These are phyloP conservation scores for Otocyon megalotis DNA, from an alignment of 2,113 vertebrate genomes.

Conservation along the genomic window DNA sequence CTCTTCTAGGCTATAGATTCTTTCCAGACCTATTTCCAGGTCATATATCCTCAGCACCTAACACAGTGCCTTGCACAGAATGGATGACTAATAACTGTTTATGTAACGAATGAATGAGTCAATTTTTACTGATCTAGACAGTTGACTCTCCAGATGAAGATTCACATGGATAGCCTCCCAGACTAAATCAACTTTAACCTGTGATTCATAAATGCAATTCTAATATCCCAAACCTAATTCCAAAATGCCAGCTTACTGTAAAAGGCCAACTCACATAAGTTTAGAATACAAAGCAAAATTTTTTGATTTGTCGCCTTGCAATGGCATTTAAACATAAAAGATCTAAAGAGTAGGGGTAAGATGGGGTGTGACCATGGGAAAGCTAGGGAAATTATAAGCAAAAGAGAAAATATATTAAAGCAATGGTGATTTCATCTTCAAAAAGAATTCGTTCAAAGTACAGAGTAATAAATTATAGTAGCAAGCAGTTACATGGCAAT, in stretches of 20 bases:
- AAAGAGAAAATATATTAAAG: not conserved
- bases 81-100: not conserved
- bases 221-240: slow-evolving; percentile 52
- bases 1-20: not conserved
- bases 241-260: not conserved
- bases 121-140: not conserved
- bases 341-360: not conserved
- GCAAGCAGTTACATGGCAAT: slow-evolving; percentile 17
- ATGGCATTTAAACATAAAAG: slow-evolving; percentile 52
- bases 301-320: slow-evolving; percentile 42
- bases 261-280: slow-evolving; percentile 38
- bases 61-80: not conserved
- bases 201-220: slow-evolving; percentile 5
- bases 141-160: not conserved
- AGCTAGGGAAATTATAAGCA: not conserved
- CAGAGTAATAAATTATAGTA: slow-evolving; percentile 42
- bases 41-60: not conserved
- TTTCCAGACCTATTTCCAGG: not conserved
- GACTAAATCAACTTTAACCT: not conserved
- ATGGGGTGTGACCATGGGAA: not conserved
- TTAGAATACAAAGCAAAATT: slow-evolving; percentile 45
- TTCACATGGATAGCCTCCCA: not conserved
- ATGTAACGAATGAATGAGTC: not conserved
- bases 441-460: not conserved
- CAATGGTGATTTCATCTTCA: slow-evolving; percentile 23